Percentiles rank a stretch among this genome's conserved stretches.
Conservation (phyloP, 2,113 vertebrate species). For the Shinisaurus crocodilurus region DNA sequence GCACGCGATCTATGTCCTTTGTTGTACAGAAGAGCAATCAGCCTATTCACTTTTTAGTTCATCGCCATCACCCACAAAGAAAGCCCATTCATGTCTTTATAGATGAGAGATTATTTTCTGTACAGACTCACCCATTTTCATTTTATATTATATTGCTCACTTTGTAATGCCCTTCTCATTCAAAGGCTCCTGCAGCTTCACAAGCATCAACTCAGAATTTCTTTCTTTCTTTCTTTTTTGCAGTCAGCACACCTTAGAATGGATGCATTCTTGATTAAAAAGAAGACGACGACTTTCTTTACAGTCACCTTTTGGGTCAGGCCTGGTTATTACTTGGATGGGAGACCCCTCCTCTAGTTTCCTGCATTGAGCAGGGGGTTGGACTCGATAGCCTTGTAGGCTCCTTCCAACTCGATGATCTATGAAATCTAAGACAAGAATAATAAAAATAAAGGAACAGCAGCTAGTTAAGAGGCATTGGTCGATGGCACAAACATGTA, state of each 20-base stretch:
- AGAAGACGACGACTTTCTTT: too few relatives aligned
- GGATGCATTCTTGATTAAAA: not conserved
- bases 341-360: too few relatives aligned
- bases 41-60: not conserved
- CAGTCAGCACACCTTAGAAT: not conserved
- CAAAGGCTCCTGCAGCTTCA: fast-evolving
- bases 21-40: not conserved
- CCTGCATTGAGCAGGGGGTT: too few relatives aligned
- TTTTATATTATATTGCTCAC: not conserved
- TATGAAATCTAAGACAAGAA: conserved; percentile 2
- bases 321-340: too few relatives aligned
- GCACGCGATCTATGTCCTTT: not conserved
- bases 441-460: not conserved
- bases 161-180: not conserved
- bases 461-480: conserved; percentile 1
- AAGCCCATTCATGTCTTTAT: not conserved
- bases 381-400: too few relatives aligned
- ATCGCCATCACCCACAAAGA: not conserved
- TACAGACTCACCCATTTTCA: not conserved
- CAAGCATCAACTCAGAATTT: not conserved
- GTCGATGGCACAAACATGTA: not conserved
- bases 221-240: not conserved
- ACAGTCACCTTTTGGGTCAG: not conserved
- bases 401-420: too few relatives aligned
- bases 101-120: not conserved